Evolutionary conservation across 2,888 invertebrate species (phyloP).

Genomic region (Drosophila birchii): DNA sequence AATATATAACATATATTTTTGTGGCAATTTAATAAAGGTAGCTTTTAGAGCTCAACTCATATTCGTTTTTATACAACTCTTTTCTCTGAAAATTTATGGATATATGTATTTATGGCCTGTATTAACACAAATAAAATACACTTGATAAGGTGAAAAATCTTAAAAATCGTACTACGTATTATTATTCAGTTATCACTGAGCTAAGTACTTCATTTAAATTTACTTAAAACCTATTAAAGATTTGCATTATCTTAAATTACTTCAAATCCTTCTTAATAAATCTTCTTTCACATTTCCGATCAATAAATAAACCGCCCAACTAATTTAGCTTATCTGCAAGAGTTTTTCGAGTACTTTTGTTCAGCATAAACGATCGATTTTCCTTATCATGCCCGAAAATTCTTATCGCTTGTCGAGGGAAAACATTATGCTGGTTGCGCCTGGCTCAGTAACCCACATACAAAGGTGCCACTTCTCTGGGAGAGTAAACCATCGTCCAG

Average conservation of each 20-base stretch:
- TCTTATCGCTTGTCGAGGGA: slow-evolving; percentile 8
- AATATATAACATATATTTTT: not conserved
- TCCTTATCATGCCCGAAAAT: slow-evolving; percentile 15
- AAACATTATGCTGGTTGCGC: slow-evolving; percentile 1
- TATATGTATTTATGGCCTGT: not conserved
- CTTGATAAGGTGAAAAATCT: not conserved
- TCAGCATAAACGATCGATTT: slow-evolving; percentile 5
- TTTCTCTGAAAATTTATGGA: not conserved
- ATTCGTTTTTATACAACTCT: not conserved
- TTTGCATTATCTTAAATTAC: slow-evolving; percentile 10
- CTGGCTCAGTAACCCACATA: slow-evolving; percentile 32
- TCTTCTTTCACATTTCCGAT: slow-evolving; percentile 12
- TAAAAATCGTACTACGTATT: not conserved
- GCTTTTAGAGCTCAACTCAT: not conserved
- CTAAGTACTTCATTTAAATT: not conserved
- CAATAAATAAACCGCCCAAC: slow-evolving; percentile 20
- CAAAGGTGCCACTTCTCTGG: not conserved
- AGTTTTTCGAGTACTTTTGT: slow-evolving; percentile 22
- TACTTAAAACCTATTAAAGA: not conserved
- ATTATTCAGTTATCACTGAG: too few relatives aligned
- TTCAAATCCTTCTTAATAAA: slow-evolving; percentile 5
- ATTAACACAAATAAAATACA: not conserved
- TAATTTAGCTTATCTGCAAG: slow-evolving; percentile 26
- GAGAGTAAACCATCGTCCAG: slow-evolving; percentile 6
- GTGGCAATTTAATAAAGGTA: not conserved